Base-by-base conservation (phyloP, 2,113 vertebrate genomes). In the Epinephelus fuscoguttatus region DNA sequence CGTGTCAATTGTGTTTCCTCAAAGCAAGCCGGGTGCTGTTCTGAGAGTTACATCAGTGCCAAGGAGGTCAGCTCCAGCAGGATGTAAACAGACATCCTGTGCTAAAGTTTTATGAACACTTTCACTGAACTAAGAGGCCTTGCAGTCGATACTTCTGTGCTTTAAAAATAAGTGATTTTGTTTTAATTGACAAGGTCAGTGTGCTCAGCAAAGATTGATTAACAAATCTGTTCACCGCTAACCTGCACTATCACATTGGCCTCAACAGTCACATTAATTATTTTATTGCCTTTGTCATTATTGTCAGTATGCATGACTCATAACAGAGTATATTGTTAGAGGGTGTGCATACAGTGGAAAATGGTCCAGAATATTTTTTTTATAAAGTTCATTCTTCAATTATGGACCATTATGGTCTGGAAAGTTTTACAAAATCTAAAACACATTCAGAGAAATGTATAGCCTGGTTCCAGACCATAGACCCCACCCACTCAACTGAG, bases 51-150 rank as follows among this genome's bases (percentile, higher is more conserved):
- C 42, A 57, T 61, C 53, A 17, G 66, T 25, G 60, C 64, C 62
- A 33, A 74, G 11, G 47, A 84, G 83, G 87, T 89, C 84, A 78
- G 6, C 57, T 60, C 71, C 64, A 4, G 40, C 42, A 82, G 67
- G 78, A 84, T 50, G 70, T 76, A 73, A 78, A 60, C 59, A 80
- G 14, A 62, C 47, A 56, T 42, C 47, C 27, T 61, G 66, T 42
- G 59, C 56, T 45, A 0, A 56, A 63, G 49, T 64, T 70, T 64
- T 40, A 49, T 62, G 27, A 80, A 37, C 37, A 21, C 9, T 8
- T 17, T 52, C 0, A 1, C 13, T 81, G 49, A 71, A 53, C 33
- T 53, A 0, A 61, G 37, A 7, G 52, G n/a, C 63, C 42, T 49
- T 49, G n/a, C 50, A 37, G 53, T 77, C 10, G 23, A 13, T 21